A percentile compares a stretch with the other conserved stretches of the same genome.
These are phyloP conservation scores for Malurus leucopterus DNA, from an alignment of 2,797 vertebrate genomes.

Conservation along the genomic window DNA sequence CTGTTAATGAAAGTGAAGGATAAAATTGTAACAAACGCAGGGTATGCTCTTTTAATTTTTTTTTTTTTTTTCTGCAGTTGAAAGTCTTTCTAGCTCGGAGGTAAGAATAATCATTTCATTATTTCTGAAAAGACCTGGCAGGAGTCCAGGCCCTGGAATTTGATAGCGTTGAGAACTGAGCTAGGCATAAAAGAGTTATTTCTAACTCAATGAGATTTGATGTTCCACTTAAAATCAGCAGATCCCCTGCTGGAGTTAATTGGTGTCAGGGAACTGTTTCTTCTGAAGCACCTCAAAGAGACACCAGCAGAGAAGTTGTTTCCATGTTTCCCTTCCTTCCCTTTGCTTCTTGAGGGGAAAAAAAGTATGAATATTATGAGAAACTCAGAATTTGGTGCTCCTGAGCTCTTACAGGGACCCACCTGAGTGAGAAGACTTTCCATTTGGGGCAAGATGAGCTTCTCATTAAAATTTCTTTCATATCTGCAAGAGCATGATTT, in stretches of 20 bases:
- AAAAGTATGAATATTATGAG: neutral
- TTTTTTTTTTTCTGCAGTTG: neutral
- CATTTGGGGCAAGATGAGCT: neutral
- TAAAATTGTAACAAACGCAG: neutral
- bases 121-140: constrained; percentile 23
- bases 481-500: neutral
- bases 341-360: neutral
- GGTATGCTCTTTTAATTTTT: neutral
- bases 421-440: neutral
- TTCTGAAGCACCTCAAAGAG: neutral
- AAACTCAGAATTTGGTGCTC: neutral
- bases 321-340: neutral
- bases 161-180: neutral
- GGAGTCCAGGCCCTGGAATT: neutral
- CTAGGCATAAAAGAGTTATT: constrained; percentile 9
- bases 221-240: constrained; percentile 21
- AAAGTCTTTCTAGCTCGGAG: neutral
- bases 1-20: neutral
- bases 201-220: neutral
- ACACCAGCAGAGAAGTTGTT: neutral
- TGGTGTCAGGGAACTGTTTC: constrained; percentile 3
- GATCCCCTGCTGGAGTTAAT: neutral
- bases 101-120: constrained; percentile 10
- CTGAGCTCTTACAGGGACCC: neutral
- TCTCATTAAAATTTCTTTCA: neutral